Evolutionary conservation across 2,113 vertebrate species (phyloP), one percentile per base, ranked within the genome.

Genomic region (Leptosomus discolor): DNA sequence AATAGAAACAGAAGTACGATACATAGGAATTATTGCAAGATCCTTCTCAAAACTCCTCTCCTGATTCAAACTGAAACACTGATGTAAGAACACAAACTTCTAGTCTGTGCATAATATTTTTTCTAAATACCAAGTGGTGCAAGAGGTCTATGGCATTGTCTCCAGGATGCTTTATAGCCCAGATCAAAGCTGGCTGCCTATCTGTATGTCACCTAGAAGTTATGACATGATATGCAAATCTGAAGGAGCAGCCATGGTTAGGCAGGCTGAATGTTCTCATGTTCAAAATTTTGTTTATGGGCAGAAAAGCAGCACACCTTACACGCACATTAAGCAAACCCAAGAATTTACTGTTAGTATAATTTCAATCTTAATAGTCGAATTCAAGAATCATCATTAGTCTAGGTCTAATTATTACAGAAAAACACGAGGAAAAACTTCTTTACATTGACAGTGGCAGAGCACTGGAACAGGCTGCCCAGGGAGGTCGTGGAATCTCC

Each of bases 1-100:
- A 0, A 60, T 5, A 61, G 50, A 90, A 92, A 90, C 2, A 11
- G 9, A 46, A 74, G 5, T 16, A 23, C 0, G 3, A 34, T 24
- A 45, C 12, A 10, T 17, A 9, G 21, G 20, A 27, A 51, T 74
- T 70, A 61, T 10, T 67, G 17, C 3, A 3, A 48, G 13, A 61
- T 32, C 13, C 8, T 53, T 43, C 56, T 30, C 13, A 37, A 26
- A 39, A 32, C 36, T 65, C 67, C 20, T 39, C 37, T 50, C 67
- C 5, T 69, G 19, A 65, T n/a, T 85, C 6, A n/a, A 69, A 32
- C 8, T 43, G 37, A 54, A 64, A 17, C 32, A 18, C 6, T 57
- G 24, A 20, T 24, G 2, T 45, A 27, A n/a, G 11, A 92, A 37
- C 24, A 80, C 45, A 80, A 7, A 5, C 36, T 22, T 76, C 54